phyloP scores from a whole-genome alignment of 2,113 vertebrate genomes.

The Sisor rabdophorus region DNA sequence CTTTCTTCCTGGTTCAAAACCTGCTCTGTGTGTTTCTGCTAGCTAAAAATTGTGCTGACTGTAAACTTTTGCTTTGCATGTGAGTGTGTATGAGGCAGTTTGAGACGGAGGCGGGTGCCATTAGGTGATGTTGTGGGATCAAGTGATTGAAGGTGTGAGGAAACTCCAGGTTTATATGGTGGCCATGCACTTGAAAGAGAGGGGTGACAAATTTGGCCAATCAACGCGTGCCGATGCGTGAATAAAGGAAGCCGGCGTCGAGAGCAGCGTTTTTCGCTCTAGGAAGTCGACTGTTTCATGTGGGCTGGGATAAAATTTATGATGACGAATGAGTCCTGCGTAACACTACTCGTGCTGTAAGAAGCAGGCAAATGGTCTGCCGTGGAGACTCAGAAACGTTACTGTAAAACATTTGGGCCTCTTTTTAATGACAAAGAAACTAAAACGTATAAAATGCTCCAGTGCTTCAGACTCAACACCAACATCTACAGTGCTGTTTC shows the following conservation, averaged over 20 bases:
- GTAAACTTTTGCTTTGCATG: background rate
- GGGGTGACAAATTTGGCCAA: constrained; percentile 69
- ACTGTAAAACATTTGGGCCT: constrained; percentile 39
- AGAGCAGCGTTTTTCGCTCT: constrained; percentile 56
- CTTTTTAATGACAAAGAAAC: constrained; percentile 6
- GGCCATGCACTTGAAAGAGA: constrained; percentile 76
- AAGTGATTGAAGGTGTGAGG: constrained; percentile 69
- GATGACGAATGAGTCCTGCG: constrained; percentile 53
- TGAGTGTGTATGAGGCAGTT: constrained; percentile 45
- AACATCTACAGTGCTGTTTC: background rate
- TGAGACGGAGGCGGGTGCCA: constrained; percentile 46
- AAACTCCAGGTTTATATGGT: constrained; percentile 64
- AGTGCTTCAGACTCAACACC: background rate
- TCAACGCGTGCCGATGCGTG: constrained; percentile 50
- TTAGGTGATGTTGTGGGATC: constrained; percentile 63
- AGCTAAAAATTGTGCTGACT: background rate
- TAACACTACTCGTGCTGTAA: constrained; percentile 49
- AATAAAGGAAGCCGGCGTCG: constrained; percentile 55
- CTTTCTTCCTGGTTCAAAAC: background rate
- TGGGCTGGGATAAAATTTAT: constrained; percentile 57
- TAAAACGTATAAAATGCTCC: background rate
- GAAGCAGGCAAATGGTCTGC: constrained; percentile 60
- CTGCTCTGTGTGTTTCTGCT: background rate
- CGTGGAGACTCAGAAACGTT: constrained; percentile 11
- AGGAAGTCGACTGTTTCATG: constrained; percentile 69